These are phyloP conservation scores for Diarsia brunnea DNA, from an alignment of 2,888 invertebrate species.

Conservation along the genomic window DNA sequence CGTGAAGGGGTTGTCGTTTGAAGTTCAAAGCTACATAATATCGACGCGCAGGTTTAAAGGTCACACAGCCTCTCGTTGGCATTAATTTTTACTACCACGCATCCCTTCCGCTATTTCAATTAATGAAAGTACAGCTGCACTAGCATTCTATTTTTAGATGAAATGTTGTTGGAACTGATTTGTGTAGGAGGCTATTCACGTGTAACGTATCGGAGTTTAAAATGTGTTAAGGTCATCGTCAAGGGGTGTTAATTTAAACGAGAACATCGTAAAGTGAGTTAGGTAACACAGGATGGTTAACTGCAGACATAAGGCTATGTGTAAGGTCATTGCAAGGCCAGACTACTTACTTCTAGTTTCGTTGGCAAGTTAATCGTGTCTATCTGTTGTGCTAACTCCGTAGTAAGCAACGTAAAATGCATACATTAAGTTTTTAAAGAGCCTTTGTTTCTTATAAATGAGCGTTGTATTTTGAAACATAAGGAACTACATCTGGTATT, in stretches of 20 bases:
- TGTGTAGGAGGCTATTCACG: background rate
- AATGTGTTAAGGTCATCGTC: background rate
- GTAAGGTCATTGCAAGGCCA: slow-evolving; percentile 66
- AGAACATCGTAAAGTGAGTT: slow-evolving; percentile 3
- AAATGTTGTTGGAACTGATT: slow-evolving; percentile 7
- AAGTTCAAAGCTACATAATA: slow-evolving; percentile 22
- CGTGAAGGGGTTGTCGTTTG: slow-evolving; percentile 4
- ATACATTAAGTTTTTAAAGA: slow-evolving; percentile 7
- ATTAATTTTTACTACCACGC: slow-evolving; percentile 20
- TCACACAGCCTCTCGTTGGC: slow-evolving; percentile 19
- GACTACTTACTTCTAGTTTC: slow-evolving; percentile 40
- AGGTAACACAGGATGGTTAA: slow-evolving; percentile 51
- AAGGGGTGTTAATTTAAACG: slow-evolving; percentile 35
- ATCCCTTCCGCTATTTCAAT: slow-evolving; percentile 11
- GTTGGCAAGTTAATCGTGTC: slow-evolving; percentile 32
- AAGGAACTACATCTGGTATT: background rate
- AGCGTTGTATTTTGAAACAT: background rate
- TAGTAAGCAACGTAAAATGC: slow-evolving; percentile 24
- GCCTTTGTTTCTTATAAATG: slow-evolving; percentile 12
- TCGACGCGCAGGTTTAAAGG: slow-evolving; percentile 28
- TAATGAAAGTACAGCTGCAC: slow-evolving; percentile 33
- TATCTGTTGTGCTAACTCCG: slow-evolving; percentile 24
- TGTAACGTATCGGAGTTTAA: background rate
- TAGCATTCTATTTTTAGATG: slow-evolving; percentile 6
- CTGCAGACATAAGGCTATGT: slow-evolving; percentile 64